These are phyloP conservation scores for Larimichthys polyactis DNA, from an alignment of 2,113 vertebrate genomes.

Conservation along the genomic window DNA sequence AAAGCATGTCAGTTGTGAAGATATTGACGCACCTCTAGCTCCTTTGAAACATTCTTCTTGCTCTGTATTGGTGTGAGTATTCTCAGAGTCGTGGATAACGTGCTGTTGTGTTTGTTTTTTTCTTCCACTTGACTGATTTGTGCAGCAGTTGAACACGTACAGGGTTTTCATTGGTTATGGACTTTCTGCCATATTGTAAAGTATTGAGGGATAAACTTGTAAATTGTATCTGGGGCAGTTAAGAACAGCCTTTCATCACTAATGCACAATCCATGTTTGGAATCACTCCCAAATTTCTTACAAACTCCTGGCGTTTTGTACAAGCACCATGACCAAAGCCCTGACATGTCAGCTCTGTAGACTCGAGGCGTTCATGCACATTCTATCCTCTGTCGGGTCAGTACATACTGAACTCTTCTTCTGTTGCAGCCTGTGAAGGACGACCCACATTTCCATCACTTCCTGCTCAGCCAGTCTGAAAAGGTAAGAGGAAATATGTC, in stretches of 20 bases:
- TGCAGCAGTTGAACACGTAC: not conserved
- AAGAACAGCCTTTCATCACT: no score
- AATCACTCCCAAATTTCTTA: not conserved
- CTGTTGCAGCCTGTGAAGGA: slow-evolving; percentile 94
- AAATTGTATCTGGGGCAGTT: not conserved
- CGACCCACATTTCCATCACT: slow-evolving; percentile 98
- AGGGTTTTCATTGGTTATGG: not conserved
- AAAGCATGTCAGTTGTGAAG: not conserved
- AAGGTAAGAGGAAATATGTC: slow-evolving; percentile 87
- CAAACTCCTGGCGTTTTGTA: not conserved
- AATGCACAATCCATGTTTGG: no score
- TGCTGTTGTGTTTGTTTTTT: not conserved
- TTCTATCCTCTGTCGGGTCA: not conserved
- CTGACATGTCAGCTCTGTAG: not conserved
- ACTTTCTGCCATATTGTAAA: not conserved
- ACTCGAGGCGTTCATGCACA: not conserved
- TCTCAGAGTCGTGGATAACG: not conserved
- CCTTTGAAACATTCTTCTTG: not conserved
- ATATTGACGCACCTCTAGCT: not conserved
- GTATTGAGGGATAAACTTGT: not conserved
- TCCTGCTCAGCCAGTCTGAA: slow-evolving; percentile 97
- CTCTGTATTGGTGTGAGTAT: not conserved
- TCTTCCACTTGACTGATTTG: not conserved
- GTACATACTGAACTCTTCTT: slow-evolving; percentile 70
- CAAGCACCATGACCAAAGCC: not conserved